These are phyloP conservation scores for Lepeophtheirus salmonis DNA, from an alignment of 1,140 invertebrate genomes.

Conservation along the genomic window DNA sequence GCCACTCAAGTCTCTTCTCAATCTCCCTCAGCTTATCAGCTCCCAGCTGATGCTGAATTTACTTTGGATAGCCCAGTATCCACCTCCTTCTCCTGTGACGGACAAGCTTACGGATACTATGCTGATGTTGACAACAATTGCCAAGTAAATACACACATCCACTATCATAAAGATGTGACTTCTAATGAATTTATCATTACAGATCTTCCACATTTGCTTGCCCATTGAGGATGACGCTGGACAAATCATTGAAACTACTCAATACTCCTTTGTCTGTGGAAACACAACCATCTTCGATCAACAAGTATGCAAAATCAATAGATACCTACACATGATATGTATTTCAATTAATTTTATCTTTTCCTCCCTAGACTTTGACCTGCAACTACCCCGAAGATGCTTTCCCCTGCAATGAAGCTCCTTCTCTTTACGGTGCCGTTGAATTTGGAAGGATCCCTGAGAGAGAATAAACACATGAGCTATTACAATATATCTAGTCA, in stretches of 20 bases:
- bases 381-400: conserved; percentile 25
- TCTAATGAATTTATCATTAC: no score
- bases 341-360: no score
- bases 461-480: no score
- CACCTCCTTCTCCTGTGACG: conserved; percentile 32
- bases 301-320: no score
- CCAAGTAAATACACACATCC: no score
- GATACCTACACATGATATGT: no score
- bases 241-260: conserved; percentile 30
- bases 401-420: conserved; percentile 24
- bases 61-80: conserved; percentile 17
- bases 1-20: no score
- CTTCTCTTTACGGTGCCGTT: conserved; percentile 20
- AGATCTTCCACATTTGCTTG: conserved; percentile 63
- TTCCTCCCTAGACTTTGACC: no score
- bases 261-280: conserved; percentile 25
- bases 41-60: conserved; percentile 22
- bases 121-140: conserved; percentile 68
- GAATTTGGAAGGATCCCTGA: conserved; percentile 21
- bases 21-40: conserved; percentile 21
- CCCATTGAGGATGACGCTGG: conserved; percentile 40
- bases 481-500: no score
- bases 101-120: conserved; percentile 57
- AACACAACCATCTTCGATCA: conserved; percentile 27
- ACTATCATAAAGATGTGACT: no score